phyloP scores from a whole-genome alignment of 1,140 invertebrate genomes.

The Leptopilina clavipes region DNA sequence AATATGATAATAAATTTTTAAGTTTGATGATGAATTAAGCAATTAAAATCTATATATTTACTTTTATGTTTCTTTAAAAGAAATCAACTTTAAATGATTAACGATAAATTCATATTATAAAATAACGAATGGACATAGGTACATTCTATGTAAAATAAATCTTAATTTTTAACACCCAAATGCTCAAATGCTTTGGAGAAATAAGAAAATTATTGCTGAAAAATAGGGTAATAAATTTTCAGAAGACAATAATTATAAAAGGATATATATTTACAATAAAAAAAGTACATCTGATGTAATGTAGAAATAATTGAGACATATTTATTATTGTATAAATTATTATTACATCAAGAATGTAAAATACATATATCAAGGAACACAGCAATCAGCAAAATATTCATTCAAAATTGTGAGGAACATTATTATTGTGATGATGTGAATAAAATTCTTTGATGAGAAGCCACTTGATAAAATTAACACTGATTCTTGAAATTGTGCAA shows the following conservation, averaged over 20 bases:
- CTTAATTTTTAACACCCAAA: too few relatives aligned
- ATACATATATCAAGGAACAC: neutral
- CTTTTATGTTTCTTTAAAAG: too few relatives aligned
- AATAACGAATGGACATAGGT: too few relatives aligned
- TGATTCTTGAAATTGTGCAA: constrained; percentile 19
- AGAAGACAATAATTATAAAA: neutral
- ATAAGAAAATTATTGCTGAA: neutral
- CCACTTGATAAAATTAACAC: constrained; percentile 24
- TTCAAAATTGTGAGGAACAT: neutral
- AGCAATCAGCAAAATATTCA: constrained; percentile 14
- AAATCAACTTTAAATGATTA: too few relatives aligned
- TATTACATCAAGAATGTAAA: constrained; percentile 20
- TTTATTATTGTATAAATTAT: neutral
- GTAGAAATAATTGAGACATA: neutral
- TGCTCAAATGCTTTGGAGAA: too few relatives aligned
- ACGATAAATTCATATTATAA: too few relatives aligned
- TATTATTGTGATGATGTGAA: constrained; percentile 1
- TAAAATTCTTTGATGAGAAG: neutral
- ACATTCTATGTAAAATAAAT: too few relatives aligned
- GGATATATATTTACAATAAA: neutral
- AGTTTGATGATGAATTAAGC: too few relatives aligned
- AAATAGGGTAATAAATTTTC: neutral
- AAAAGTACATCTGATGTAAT: neutral
- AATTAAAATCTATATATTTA: too few relatives aligned
- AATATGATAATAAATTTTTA: too few relatives aligned